Evolutionary conservation across 2,113 vertebrate species (phyloP), one percentile per base, ranked within the genome.

Genomic region (Phainopepla nitens): DNA sequence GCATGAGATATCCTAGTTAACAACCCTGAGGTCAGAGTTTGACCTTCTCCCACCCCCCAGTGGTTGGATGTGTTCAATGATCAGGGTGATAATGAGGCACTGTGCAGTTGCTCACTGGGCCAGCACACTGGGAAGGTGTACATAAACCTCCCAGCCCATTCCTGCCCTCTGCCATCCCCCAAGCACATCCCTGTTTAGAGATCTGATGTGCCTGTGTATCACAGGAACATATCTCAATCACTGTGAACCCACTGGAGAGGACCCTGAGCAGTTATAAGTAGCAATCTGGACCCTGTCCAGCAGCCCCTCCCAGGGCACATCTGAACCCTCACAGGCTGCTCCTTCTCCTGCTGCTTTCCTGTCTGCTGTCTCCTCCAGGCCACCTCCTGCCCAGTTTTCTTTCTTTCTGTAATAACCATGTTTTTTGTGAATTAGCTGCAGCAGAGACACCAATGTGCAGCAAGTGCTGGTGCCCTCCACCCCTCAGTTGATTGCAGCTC

Each of bases 21-120:
- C 33, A 62, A 15, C 87, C 85, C 35, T 3, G 10, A 70, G 68
- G 53, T 77, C 91, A 82, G 70, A 85, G 18, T 53, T 4, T 41
- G 49, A 49, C 66, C 82, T 72, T 44, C 62, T 21, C 35, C 53
- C 66, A 69, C 8, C 15, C 39, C 66, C 8, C 0, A 0, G 58
- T 1, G 1, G 36, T 14, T 42, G 87, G 77, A 28, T 1, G 2
- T 61, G 22, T 69, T n/a, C 4, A 3, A 8, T 35, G 60, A 29
- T 4, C 15, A 0, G 0, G 57, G 28, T 33, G 66, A n/a, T 7
- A 18, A 0, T 0, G 0, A 70, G 41, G 45, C 45, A 21, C 49
- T 0, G 6, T 4, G 36, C 18, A 2, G 57, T 0, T 77, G 65
- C n/a, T 82, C 91, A 12, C 70, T 50, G 70, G 70, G 62, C 76